Evolutionary conservation across 2,797 vertebrate genomes (phyloP), one percentile per base, ranked within the genome.

Genomic region (Sciaenops ocellatus): DNA sequence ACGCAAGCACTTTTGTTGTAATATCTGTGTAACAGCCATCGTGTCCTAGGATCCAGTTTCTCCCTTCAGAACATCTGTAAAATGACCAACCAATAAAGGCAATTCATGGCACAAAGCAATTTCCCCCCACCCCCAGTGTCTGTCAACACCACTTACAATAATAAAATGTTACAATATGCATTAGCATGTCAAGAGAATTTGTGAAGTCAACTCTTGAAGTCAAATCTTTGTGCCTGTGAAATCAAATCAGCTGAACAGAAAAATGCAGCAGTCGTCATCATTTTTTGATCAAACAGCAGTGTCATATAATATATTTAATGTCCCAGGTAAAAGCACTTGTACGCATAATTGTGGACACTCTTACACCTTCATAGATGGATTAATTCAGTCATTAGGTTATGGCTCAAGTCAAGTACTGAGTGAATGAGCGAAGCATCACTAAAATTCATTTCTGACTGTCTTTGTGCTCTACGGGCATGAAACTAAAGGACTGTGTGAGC

Each of bases 321-420:
- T 63, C n/a, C 15, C 0, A 10, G 52, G 13, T 72, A 69, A 73
- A 74, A 77, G 63, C 70, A 67, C 22, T 60, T 47, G 10, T 12
- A n/a, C 1, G 3, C 51, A 71, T 41, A 78, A 60, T 11, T 47
- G 52, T 73, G 66, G 61, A 52, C 15, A 22, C 73, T 63, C 42
- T 51, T 42, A 50, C 6, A 30, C 44, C 5, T 15, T 62, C 38
- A 57, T 28, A 30, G 6, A 18, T 26, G 52, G 41, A 44, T 61
- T 66, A 51, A 66, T 61, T 20, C 16, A 59, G 52, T 72, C 41
- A 55, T 30, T 30, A 41, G 69, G 63, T 54, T 34, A 62, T 10
- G 65, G 61, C 74, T 90, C 56, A 86, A 83, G 67, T 90, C 56
- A 86, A 83, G 67, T 26, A 65, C 24, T 54, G 12, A 34, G 41